Evolutionary conservation across 2,113 vertebrate species (phyloP).

Genomic region (Glareola pratincola): DNA sequence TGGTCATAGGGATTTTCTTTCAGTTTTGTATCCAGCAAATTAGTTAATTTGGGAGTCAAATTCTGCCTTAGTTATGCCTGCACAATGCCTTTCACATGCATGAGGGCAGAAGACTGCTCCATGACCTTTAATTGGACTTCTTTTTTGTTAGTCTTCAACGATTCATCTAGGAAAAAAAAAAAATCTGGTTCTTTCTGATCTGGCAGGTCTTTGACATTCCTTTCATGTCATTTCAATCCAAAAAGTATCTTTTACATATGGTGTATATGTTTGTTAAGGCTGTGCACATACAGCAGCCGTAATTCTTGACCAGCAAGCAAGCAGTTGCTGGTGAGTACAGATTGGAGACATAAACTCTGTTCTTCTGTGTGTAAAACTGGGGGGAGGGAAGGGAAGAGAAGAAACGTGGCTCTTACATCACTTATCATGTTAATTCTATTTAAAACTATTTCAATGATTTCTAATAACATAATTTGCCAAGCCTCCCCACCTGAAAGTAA

Average conservation of each 20-base stretch:
- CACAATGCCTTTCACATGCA: not conserved
- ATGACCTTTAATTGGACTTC: constrained; percentile 19
- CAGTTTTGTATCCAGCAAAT: constrained; percentile 15
- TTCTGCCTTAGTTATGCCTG: constrained; percentile 11
- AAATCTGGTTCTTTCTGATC: not conserved
- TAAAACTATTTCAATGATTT: constrained; percentile 29
- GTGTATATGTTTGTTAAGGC: not conserved
- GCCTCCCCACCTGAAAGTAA: not conserved
- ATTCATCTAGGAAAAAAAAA: not conserved
- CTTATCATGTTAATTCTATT: not conserved
- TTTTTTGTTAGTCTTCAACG: not conserved
- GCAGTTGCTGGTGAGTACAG: not conserved
- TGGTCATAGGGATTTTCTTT: constrained; percentile 43
- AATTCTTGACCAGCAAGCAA: not conserved
- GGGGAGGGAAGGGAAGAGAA: not conserved
- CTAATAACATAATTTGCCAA: constrained; percentile 21
- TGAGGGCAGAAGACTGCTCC: not conserved
- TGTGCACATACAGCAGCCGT: not conserved
- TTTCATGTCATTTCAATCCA: not conserved
- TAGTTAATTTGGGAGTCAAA: constrained; percentile 50
- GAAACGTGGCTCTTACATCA: not conserved
- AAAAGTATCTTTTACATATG: not conserved
- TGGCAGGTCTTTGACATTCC: not conserved
- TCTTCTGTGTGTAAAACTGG: not conserved
- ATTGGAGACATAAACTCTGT: not conserved